Percentiles rank a stretch among this genome's conserved stretches.
These are phyloP conservation scores for Aphidius ervi DNA, from an alignment of 1,140 invertebrate species.

Conservation along the genomic window DNA sequence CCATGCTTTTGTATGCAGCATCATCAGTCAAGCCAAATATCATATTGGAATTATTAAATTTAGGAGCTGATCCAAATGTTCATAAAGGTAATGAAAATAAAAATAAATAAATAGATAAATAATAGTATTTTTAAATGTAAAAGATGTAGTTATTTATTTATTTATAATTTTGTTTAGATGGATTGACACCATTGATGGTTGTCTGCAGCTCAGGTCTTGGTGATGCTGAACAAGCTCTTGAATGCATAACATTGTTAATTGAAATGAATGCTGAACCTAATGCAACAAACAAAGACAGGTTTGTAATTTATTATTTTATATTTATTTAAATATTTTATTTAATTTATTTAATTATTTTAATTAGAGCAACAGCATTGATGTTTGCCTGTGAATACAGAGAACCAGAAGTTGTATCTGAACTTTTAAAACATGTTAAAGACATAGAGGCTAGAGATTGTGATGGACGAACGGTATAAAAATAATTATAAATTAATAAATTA, in stretches of 20 bases:
- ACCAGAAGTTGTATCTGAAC: slow-evolving; percentile 45
- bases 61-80: slow-evolving; percentile 44
- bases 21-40: slow-evolving; percentile 33
- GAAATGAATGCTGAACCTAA: slow-evolving; percentile 38
- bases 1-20: slow-evolving; percentile 41
- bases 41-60: slow-evolving; percentile 36
- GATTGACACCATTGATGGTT: slow-evolving; percentile 55
- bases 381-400: slow-evolving; percentile 49
- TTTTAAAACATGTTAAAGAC: slow-evolving; percentile 49
- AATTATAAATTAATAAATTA: not conserved
- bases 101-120: slow-evolving; percentile 8
- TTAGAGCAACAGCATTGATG: slow-evolving; percentile 57
- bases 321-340: slow-evolving; percentile 13
- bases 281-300: slow-evolving; percentile 34
- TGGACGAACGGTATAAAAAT: slow-evolving; percentile 52
- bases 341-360: slow-evolving; percentile 18
- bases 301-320: slow-evolving; percentile 13
- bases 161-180: slow-evolving; percentile 41
- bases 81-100: slow-evolving; percentile 34
- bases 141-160: slow-evolving; percentile 27
- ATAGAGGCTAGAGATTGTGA: slow-evolving; percentile 54
- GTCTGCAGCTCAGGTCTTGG: slow-evolving; percentile 32
- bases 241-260: slow-evolving; percentile 38
- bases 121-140: slow-evolving; percentile 21
- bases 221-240: slow-evolving; percentile 26